phyloP scores from a whole-genome alignment of 2,113 vertebrate genomes.

The Mus spicilegus region DNA sequence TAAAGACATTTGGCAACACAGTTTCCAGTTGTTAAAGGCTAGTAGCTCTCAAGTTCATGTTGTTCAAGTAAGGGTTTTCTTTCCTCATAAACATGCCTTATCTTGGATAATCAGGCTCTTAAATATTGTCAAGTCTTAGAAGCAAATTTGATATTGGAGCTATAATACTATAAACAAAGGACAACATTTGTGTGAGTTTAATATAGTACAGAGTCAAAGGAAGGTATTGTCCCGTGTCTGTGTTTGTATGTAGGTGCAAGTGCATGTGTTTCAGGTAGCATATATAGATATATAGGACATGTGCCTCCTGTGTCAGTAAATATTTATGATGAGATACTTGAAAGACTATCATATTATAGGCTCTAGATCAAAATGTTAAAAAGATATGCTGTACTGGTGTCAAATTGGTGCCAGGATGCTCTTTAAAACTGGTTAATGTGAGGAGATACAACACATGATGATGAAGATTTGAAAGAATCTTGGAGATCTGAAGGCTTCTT shows the following conservation, averaged over 20 bases:
- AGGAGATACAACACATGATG: too few species aligned
- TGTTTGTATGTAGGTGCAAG: not conserved
- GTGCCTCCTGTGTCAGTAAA: too few species aligned
- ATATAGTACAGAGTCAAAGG: not conserved
- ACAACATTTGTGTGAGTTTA: not conserved
- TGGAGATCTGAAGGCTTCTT: not conserved
- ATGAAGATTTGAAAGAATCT: not conserved
- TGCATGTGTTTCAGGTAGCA: not conserved
- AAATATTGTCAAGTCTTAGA: not conserved
- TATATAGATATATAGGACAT: not conserved
- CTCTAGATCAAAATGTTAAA: not conserved
- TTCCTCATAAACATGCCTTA: not conserved
- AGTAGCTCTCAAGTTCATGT: not conserved
- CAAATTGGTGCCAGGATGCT: not conserved
- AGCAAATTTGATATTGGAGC: not conserved
- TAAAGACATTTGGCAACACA: not conserved
- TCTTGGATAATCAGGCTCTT: not conserved
- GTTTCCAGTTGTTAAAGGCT: not conserved
- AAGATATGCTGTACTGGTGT: not conserved
- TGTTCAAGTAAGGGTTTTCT: not conserved
- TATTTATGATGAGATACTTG: not conserved
- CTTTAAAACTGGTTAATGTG: not conserved
- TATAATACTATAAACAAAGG: not conserved
- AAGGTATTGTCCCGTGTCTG: not conserved
- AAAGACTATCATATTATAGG: not conserved